Base-by-base conservation (phyloP, 2,113 vertebrate species). In the Shinisaurus crocodilurus region DNA sequence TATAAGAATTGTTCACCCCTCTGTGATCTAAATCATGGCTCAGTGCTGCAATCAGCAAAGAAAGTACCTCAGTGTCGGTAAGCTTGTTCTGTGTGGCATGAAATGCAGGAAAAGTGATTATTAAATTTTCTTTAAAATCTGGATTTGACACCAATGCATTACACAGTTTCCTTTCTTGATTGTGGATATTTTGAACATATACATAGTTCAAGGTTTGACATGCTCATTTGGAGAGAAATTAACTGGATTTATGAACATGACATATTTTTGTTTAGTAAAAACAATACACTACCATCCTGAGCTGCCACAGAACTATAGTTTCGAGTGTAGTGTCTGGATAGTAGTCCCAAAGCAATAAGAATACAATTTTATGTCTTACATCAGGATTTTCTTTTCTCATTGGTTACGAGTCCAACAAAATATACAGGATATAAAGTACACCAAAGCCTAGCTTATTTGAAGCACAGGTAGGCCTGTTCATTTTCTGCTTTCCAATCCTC, bases 1-100 rank as follows among this genome's bases (percentile, higher is more conserved):
- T 99, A 94, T 98, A 99, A 23, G 99, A 99, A 96, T 99, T 99
- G 96, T 99, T 99, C 94, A 99, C 98, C 37, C 99, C 99, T 54
- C 99, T 97, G 96, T 99, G 99, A 95, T 99, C 99, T 95, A 99
- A 93, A 93, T 99, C 99, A 1, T 99, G 99, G 96, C 99, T 98
- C 69, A 99, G 96, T 0, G 99, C 97, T 15, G 99, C 98, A n/a
- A 99, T 99, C 96, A 99, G 98, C 96, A 99, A 94, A 15, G 99
- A 98, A 65, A 99, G 96, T 1, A 97, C 96, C 97, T 99, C 99
- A 69, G 99, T 87, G 91, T 99, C 98, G 0, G 93, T 98, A 94
- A 99, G 95, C 90, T 97, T 97, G 95, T 94, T 98, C 99, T 99
- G 50, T 1, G 29, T 25, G 63, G 69, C 83, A 8, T 87, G 81